Evolutionary conservation across 2,888 invertebrate genomes (phyloP).

Genomic region (Liposcelis brunnea): DNA sequence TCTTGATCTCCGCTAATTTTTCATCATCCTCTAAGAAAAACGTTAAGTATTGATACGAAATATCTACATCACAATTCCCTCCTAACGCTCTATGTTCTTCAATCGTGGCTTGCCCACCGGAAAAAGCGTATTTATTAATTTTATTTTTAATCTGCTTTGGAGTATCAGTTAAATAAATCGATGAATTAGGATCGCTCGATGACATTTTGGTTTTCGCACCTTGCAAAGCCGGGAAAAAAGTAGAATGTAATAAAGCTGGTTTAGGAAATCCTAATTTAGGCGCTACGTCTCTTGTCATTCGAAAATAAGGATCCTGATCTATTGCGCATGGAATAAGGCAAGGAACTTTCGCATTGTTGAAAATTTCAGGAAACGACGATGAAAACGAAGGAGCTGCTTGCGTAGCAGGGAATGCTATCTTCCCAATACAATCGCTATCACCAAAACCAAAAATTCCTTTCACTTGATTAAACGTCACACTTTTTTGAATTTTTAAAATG

Average conservation of each 20-base stretch:
- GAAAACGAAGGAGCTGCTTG: conserved; percentile 92
- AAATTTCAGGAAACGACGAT: conserved; percentile 79
- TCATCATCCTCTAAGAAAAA: conserved; percentile 93
- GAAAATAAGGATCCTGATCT: conserved; percentile 99
- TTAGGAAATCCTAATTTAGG: conserved; percentile 74
- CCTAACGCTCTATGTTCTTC: conserved; percentile 84
- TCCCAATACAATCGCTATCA: conserved; percentile 90
- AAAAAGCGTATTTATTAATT: conserved; percentile 84
- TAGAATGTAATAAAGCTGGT: conserved; percentile 71
- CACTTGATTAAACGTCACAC: conserved; percentile 94
- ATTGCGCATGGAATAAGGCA: conserved; percentile 95
- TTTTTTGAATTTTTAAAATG: conserved; percentile 79
- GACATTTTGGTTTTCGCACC: conserved; percentile 99
- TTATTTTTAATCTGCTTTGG: conserved; percentile 92
- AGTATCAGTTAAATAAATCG: conserved; percentile 89
- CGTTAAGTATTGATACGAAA: conserved; percentile 81
- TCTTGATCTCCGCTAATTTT: conserved; percentile 52
- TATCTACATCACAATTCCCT: conserved; percentile 93
- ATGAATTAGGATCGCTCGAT: conserved; percentile 85
- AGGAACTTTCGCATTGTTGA: conserved; percentile 55
- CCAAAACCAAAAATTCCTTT: conserved; percentile 97
- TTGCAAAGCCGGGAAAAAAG: conserved; percentile 86
- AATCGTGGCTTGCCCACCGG: conserved; percentile 82
- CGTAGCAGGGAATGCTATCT: conserved; percentile 92
- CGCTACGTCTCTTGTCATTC: conserved; percentile 97